Conservation (phyloP, 2,888 invertebrate species). For the Ernsta delagoae region DNA sequence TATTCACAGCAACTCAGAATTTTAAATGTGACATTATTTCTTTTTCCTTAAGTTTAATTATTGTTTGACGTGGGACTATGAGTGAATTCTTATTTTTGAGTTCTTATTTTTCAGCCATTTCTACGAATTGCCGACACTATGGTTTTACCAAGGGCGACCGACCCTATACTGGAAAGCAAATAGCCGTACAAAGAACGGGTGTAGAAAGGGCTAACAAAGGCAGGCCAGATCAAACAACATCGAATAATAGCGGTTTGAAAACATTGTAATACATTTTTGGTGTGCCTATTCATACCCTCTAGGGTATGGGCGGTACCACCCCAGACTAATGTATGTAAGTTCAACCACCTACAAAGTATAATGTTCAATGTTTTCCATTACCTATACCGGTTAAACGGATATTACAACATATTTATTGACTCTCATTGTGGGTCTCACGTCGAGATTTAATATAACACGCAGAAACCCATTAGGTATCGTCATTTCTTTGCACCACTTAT, state of each 20-base stretch:
- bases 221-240: not conserved
- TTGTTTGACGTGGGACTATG: too few relatives aligned
- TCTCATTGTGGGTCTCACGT: too few relatives aligned
- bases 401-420: too few relatives aligned
- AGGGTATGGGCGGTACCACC: not conserved
- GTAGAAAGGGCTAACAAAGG: constrained; percentile 8
- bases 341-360: not conserved
- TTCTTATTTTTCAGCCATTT: not conserved
- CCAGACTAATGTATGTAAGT: not conserved
- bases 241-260: constrained; percentile 1
- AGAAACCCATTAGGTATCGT: too few relatives aligned
- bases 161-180: constrained; percentile 2
- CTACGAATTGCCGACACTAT: not conserved
- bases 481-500: too few relatives aligned
- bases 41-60: too few relatives aligned
- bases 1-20: too few relatives aligned
- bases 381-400: too few relatives aligned
- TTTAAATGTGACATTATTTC: too few relatives aligned
- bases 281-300: not conserved
- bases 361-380: not conserved
- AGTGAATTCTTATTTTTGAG: too few relatives aligned
- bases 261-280: not conserved
- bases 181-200: constrained; percentile 2
- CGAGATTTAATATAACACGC: too few relatives aligned
- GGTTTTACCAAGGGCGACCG: not conserved